Conservation (phyloP, 2,797 vertebrate species). For the Sparidentex hasta region DNA sequence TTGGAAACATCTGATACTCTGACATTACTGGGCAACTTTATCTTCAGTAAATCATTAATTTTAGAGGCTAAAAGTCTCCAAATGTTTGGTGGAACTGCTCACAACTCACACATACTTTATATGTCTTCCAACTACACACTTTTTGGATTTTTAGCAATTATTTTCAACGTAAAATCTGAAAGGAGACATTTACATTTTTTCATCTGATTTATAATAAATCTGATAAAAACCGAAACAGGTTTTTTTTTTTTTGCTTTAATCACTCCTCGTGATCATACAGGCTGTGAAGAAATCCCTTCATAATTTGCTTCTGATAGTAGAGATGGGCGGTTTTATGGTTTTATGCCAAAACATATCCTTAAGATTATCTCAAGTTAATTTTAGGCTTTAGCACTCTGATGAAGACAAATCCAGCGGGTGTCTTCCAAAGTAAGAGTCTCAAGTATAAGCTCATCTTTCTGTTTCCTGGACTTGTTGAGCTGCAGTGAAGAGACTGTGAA, state of each 20-base stretch:
- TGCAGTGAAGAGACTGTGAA: background rate
- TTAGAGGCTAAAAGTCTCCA: background rate
- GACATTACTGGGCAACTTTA: background rate
- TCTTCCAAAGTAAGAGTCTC: background rate
- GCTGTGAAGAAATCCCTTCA: background rate
- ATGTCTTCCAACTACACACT: background rate
- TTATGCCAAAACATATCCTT: background rate
- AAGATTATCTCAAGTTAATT: background rate
- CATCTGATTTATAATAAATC: background rate
- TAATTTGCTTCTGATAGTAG: background rate
- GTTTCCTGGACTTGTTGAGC: background rate
- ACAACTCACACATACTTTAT: background rate
- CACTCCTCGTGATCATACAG: background rate
- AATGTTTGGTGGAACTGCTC: background rate
- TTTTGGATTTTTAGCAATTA: background rate
- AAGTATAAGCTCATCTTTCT: background rate
- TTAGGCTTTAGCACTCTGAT: background rate
- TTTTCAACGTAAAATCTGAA: background rate
- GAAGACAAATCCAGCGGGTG: background rate
- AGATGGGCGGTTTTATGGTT: background rate
- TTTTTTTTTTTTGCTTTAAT: background rate
- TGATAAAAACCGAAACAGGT: background rate
- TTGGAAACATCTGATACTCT: background rate
- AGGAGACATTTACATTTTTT: background rate
- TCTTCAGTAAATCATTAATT: background rate